Evolutionary conservation across 2,113 vertebrate species (phyloP).

Genomic region (Platichthys flesus): DNA sequence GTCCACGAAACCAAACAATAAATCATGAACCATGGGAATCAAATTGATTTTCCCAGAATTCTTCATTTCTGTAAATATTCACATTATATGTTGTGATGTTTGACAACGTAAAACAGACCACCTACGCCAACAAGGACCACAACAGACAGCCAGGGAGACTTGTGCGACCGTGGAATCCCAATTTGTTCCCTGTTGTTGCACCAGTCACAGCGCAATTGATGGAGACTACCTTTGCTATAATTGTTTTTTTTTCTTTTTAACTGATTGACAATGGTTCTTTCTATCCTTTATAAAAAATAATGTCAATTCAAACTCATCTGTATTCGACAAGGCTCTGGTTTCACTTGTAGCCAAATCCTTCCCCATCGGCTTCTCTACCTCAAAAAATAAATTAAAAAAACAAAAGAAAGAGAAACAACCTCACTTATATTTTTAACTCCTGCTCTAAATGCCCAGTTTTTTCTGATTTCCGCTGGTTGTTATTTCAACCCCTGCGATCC

Average conservation of each 20-base stretch:
- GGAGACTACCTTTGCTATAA: constrained; percentile 47
- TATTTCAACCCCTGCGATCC: constrained; percentile 28
- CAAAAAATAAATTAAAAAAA: constrained; percentile 35
- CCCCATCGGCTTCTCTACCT: constrained; percentile 40
- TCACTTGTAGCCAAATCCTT: constrained; percentile 62
- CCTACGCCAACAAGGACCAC: constrained; percentile 23
- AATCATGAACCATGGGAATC: background rate
- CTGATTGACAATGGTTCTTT: constrained; percentile 24
- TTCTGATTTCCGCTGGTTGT: constrained; percentile 13
- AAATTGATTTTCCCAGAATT: background rate
- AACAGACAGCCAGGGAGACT: constrained; percentile 34
- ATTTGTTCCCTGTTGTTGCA: constrained; percentile 66
- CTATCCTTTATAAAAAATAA: background rate
- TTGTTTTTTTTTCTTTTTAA: constrained; percentile 19
- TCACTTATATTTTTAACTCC: constrained; percentile 4
- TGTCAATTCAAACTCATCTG: constrained; percentile 65
- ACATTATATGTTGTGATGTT: background rate
- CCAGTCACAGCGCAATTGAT: constrained; percentile 53
- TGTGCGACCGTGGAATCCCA: constrained; percentile 68
- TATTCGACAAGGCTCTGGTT: constrained; percentile 54
- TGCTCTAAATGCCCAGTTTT: constrained; percentile 5
- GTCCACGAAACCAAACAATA: background rate
- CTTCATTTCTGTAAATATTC: background rate
- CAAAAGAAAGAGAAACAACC: background rate
- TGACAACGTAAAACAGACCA: constrained; percentile 17